Conservation (phyloP, 2,888 invertebrate species). For the Hirtodrosophila alboralis region DNA sequence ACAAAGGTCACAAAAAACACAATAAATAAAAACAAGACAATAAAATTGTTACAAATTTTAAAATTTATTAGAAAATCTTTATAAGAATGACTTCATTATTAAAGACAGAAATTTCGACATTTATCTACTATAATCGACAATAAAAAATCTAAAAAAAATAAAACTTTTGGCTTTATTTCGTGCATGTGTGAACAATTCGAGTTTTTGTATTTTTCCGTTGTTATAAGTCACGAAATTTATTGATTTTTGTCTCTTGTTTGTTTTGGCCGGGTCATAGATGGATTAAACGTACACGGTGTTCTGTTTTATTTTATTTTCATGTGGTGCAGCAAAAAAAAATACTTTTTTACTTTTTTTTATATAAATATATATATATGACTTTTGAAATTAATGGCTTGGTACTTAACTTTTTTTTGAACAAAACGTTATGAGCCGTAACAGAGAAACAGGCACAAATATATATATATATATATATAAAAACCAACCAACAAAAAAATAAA, state of each 20-base stretch:
- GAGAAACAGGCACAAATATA: background rate
- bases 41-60: too few relatives aligned
- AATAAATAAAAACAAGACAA: too few relatives aligned
- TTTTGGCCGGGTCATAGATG: slow-evolving; percentile 59
- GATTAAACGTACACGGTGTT: slow-evolving; percentile 12
- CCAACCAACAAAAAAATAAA: slow-evolving; percentile 16
- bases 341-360: too few relatives aligned
- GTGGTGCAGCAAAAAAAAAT: slow-evolving; percentile 33
- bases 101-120: too few relatives aligned
- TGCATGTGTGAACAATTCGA: slow-evolving; percentile 4
- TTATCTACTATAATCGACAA: slow-evolving; percentile 10
- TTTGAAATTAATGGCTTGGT: slow-evolving; percentile 54
- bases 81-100: too few relatives aligned
- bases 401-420: background rate
- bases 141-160: slow-evolving; percentile 21
- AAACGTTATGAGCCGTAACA: slow-evolving; percentile 22
- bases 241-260: slow-evolving; percentile 74
- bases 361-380: slow-evolving; percentile 29
- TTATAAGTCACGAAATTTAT: slow-evolving; percentile 63
- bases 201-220: slow-evolving; percentile 13
- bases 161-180: slow-evolving; percentile 29
- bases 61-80: too few relatives aligned
- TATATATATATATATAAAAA: slow-evolving; percentile 3
- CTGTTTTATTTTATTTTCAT: background rate
- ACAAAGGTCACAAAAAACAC: too few relatives aligned